phyloP scores from a whole-genome alignment of 2,797 vertebrate species.

The Tenualosa ilisha region DNA sequence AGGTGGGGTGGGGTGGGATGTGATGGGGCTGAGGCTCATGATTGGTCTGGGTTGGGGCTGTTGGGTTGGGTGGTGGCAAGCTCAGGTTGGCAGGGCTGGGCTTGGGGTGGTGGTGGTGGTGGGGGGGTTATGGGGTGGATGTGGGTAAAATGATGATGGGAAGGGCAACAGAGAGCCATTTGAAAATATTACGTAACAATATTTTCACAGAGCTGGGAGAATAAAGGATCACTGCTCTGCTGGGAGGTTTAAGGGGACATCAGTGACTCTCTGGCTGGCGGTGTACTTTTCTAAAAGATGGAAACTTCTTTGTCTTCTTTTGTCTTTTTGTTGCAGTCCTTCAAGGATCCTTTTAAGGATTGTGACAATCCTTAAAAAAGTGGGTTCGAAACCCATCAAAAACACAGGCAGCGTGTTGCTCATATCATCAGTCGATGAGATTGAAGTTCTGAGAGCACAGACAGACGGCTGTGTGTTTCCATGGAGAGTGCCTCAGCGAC shows the following conservation, averaged over 20 bases:
- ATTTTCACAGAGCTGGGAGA: slow-evolving; percentile 33
- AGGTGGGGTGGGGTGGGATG: neutral
- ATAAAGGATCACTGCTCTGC: neutral
- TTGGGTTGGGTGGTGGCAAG: neutral
- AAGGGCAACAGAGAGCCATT: slow-evolving; percentile 8
- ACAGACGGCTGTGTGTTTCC: neutral
- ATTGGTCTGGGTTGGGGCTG: neutral
- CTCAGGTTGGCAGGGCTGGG: slow-evolving; percentile 2
- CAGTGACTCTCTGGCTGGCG: too few relatives aligned
- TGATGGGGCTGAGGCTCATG: neutral
- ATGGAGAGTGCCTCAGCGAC: neutral
- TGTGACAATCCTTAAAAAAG: neutral
- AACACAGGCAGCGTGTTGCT: neutral
- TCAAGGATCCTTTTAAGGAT: too few relatives aligned
- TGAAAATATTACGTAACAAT: slow-evolving; percentile 39
- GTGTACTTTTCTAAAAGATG: neutral
- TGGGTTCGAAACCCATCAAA: neutral
- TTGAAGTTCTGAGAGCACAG: neutral
- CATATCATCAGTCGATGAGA: neutral
- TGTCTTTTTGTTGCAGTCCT: neutral
- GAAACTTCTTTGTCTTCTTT: neutral
- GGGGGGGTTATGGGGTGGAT: neutral
- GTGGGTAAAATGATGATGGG: neutral
- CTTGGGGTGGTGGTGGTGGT: slow-evolving; percentile 11
- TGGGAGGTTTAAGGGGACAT: neutral